These are phyloP conservation scores for Ptyas mucosa DNA, from an alignment of 2,113 vertebrate species.

Conservation along the genomic window DNA sequence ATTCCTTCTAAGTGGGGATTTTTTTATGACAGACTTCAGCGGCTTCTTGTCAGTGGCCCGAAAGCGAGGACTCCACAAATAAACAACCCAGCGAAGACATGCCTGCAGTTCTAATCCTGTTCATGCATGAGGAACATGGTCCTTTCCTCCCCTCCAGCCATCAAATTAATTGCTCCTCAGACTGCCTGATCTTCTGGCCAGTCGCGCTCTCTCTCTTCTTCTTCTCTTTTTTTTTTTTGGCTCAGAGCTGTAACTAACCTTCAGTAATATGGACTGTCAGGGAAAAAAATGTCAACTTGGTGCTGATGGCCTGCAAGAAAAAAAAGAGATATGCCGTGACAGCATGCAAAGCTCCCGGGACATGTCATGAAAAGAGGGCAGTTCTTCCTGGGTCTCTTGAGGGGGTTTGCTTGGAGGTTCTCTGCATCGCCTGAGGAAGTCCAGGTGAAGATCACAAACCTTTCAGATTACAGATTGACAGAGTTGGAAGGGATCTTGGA, in stretches of 20 bases:
- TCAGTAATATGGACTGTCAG: conserved; percentile 57
- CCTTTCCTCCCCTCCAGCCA: not conserved
- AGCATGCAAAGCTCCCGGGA: conserved; percentile 41
- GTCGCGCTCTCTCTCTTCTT: not conserved
- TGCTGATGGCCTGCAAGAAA: conserved; percentile 46
- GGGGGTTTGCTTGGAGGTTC: not conserved
- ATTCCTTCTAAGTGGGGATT: not conserved
- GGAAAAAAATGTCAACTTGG: conserved; percentile 57
- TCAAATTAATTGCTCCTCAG: conserved; percentile 40
- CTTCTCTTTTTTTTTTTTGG: conserved; percentile 41
- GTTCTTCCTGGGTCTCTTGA: conserved; percentile 16
- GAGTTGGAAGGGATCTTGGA: too few relatives aligned
- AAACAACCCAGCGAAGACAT: not conserved
- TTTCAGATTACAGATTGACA: not conserved
- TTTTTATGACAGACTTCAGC: not conserved
- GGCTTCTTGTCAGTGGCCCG: not conserved
- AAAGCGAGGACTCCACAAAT: not conserved
- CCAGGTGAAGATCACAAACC: not conserved
- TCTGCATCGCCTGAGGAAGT: too few relatives aligned
- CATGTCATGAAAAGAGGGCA: conserved; percentile 12
- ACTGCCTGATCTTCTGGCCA: conserved; percentile 46
- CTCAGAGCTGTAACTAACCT: conserved; percentile 66
- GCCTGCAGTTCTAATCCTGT: not conserved
- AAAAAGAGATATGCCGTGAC: conserved; percentile 47
- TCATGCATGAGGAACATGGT: not conserved